Evolutionary conservation across 2,888 invertebrate genomes (phyloP).

Genomic region (Belgica antarctica): DNA sequence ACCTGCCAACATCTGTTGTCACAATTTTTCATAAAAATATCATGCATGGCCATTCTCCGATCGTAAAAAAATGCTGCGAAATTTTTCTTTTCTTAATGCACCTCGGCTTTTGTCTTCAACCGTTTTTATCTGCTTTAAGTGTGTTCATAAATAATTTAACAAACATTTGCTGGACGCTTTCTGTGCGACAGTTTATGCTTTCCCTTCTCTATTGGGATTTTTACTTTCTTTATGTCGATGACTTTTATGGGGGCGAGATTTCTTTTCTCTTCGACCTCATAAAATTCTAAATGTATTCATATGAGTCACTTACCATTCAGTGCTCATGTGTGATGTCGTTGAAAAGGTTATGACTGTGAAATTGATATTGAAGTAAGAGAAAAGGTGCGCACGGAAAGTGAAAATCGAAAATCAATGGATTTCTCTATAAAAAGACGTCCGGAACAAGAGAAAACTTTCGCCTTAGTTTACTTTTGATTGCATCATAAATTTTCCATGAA

Average conservation of each 20-base stretch:
- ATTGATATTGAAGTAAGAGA: conserved; percentile 32
- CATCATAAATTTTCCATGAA: too few species aligned
- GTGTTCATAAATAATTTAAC: conserved; percentile 39
- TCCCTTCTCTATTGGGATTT: background rate
- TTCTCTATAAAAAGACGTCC: too few species aligned
- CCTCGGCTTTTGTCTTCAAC: background rate
- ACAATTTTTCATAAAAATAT: too few species aligned
- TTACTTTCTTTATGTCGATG: background rate
- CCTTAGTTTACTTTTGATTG: too few species aligned
- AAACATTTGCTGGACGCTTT: conserved; percentile 32
- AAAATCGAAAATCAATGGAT: conserved; percentile 31
- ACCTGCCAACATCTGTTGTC: too few species aligned
- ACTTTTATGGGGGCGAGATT: background rate
- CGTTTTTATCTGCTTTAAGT: conserved; percentile 10
- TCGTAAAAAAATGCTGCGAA: too few species aligned
- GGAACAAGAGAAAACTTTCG: too few species aligned
- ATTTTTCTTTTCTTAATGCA: background rate
- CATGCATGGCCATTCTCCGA: too few species aligned
- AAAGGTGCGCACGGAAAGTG: conserved; percentile 1
- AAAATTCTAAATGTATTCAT: conserved; percentile 35
- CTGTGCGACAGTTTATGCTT: conserved; percentile 22
- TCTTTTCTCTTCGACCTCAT: conserved; percentile 16
- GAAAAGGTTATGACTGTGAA: conserved; percentile 24
- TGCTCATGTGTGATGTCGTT: conserved; percentile 23
- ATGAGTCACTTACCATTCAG: conserved; percentile 36